Percentiles rank a stretch among this genome's conserved stretches.
These are phyloP conservation scores for Phrynocephalus versicolor DNA, from an alignment of 2,113 vertebrate species.

Conservation along the genomic window DNA sequence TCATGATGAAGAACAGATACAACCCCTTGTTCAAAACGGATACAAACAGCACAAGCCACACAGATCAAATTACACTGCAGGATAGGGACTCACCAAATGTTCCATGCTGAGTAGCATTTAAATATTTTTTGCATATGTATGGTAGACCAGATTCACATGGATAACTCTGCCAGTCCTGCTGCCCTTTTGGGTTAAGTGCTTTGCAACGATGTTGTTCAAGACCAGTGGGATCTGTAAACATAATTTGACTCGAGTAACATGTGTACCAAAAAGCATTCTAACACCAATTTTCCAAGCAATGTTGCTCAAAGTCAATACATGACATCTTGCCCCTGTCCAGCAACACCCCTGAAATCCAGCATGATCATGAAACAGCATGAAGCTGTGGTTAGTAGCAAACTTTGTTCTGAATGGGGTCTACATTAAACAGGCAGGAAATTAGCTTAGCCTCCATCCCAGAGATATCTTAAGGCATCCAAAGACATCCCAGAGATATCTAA, in stretches of 20 bases:
- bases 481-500: no score
- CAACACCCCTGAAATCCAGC: not conserved
- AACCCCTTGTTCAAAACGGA: not conserved
- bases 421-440: not conserved
- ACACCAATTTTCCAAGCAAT: not conserved
- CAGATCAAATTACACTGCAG: slow-evolving; percentile 12
- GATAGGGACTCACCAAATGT: slow-evolving; percentile 78
- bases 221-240: slow-evolving; percentile 69
- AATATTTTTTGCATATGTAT: slow-evolving; percentile 90
- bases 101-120: slow-evolving; percentile 75
- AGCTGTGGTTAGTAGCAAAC: not conserved
- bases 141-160: slow-evolving; percentile 85
- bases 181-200: slow-evolving; percentile 76
- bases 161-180: slow-evolving; percentile 81
- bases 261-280: not conserved
- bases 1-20: not conserved
- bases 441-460: not conserved
- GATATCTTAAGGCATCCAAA: no score
- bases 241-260: slow-evolving; percentile 24
- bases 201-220: slow-evolving; percentile 80
- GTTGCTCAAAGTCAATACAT: not conserved
- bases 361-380: not conserved
- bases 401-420: not conserved
- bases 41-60: not conserved
- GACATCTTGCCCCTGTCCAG: not conserved